Evolutionary conservation across 2,113 vertebrate species (phyloP).

Genomic region (Scytalopus superciliaris): DNA sequence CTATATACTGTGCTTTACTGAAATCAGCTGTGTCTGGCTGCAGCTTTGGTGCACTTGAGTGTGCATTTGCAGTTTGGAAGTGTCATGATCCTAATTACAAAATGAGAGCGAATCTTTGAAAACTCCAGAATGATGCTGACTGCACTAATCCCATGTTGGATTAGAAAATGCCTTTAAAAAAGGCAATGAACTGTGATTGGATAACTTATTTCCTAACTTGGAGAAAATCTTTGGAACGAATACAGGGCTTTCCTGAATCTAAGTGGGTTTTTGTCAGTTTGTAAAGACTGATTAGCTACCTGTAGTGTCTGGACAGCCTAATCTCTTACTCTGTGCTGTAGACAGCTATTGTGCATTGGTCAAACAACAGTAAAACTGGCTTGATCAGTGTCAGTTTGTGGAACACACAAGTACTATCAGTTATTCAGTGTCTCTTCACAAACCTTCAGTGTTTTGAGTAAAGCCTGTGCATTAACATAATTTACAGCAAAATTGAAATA

Average conservation of each 20-base stretch:
- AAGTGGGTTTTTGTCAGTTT: not conserved
- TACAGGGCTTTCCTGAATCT: not conserved
- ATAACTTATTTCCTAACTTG: not conserved
- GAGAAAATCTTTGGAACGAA: not conserved
- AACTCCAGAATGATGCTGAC: not conserved
- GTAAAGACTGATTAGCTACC: not conserved
- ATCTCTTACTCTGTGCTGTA: not conserved
- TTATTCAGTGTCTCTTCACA: not conserved
- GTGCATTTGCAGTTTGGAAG: not conserved
- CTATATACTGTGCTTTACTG: not conserved
- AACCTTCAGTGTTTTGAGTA: not conserved
- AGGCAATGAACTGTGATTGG: not conserved
- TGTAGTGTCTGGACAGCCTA: not conserved
- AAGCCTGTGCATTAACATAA: not conserved
- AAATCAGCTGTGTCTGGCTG: not conserved
- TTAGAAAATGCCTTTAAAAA: not conserved
- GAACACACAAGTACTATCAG: not conserved
- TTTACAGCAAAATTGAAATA: not conserved
- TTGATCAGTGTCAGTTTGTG: not conserved
- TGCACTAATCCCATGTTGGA: not conserved
- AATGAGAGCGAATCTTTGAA: not conserved
- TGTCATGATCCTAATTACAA: not conserved
- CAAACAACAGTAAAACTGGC: not conserved
- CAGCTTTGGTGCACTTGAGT: not conserved
- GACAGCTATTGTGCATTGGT: not conserved